phyloP scores from a whole-genome alignment of 2,113 vertebrate genomes.

The Canis aureus region DNA sequence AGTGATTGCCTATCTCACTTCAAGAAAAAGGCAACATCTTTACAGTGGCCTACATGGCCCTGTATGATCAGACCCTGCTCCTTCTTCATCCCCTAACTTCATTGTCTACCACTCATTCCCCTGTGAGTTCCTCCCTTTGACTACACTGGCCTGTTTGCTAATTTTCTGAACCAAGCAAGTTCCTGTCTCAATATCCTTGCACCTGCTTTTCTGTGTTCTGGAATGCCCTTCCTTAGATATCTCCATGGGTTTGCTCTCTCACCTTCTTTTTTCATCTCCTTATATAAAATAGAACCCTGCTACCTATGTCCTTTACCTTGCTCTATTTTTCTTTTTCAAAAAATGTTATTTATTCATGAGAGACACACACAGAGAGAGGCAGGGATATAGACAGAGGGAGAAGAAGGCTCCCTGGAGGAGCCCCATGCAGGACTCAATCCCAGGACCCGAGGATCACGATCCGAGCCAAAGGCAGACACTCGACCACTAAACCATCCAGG shows the following conservation, averaged over 20 bases:
- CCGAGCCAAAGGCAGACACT: no score
- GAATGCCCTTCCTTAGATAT: background rate
- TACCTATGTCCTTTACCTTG: background rate
- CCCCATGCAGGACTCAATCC: no score
- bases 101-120: background rate
- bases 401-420: no score
- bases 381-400: no score
- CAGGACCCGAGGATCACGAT: no score
- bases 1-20: background rate
- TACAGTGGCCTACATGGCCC: background rate
- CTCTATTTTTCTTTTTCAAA: conserved; percentile 44
- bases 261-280: background rate
- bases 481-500: no score
- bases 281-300: background rate
- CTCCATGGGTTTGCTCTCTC: background rate
- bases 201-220: conserved; percentile 28
- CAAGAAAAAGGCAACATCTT: conserved; percentile 4
- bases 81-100: background rate
- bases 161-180: background rate
- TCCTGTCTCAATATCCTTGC: background rate
- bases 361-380: no score
- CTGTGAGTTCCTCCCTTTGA: background rate
- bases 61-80: background rate
- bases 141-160: background rate
- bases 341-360: no score